Conservation (phyloP, 2,888 invertebrate species). For the Tholera decimalis region DNA sequence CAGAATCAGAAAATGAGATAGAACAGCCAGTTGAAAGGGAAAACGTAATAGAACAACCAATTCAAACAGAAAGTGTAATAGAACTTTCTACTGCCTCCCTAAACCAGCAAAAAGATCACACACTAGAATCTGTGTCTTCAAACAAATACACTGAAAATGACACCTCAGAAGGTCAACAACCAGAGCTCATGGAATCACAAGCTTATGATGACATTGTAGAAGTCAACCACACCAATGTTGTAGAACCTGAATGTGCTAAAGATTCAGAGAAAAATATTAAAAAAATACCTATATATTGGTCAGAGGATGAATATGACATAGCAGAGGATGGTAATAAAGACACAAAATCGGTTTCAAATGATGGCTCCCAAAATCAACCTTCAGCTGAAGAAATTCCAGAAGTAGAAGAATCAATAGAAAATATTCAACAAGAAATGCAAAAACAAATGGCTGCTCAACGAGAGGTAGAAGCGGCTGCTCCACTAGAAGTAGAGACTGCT, state of each 20-base stretch:
- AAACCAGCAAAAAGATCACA: constrained; percentile 32
- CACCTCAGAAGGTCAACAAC: constrained; percentile 33
- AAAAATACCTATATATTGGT: constrained; percentile 82
- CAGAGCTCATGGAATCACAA: constrained; percentile 56
- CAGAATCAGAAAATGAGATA: constrained; percentile 12
- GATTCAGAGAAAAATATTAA: constrained; percentile 74
- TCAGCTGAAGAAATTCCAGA: constrained; percentile 60
- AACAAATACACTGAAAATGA: constrained; percentile 37
- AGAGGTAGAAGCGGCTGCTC: constrained; percentile 3
- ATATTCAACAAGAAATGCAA: constrained; percentile 87
- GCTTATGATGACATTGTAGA: constrained; percentile 62
- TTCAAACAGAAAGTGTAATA: constrained; percentile 27
- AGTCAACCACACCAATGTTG: constrained; percentile 37
- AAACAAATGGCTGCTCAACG: constrained; percentile 71
- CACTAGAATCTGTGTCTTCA: constrained; percentile 20
- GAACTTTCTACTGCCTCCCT: constrained; percentile 19
- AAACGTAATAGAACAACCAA: constrained; percentile 21
- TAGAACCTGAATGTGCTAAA: constrained; percentile 52
- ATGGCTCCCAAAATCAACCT: constrained; percentile 14
- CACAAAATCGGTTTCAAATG: constrained; percentile 16
- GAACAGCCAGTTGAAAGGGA: constrained; percentile 18
- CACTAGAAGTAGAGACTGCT: constrained; percentile 2
- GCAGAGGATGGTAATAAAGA: constrained; percentile 39
- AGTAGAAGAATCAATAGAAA: constrained; percentile 87
- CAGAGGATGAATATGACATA: constrained; percentile 80